phyloP scores from a whole-genome alignment of 2,888 invertebrate species.

The Zhengitettix transpicula region DNA sequence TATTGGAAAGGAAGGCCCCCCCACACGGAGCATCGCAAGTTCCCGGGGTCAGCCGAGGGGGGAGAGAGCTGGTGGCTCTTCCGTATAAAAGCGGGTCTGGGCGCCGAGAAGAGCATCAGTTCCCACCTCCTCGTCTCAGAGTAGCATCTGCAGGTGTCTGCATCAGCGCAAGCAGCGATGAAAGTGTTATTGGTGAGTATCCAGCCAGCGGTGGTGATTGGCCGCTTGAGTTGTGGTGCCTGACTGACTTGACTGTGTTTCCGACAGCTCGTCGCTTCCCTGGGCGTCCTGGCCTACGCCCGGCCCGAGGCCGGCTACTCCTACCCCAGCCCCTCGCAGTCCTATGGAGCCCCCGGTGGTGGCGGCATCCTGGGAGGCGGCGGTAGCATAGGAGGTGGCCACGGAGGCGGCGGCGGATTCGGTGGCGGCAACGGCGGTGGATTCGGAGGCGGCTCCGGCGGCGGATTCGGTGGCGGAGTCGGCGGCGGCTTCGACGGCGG shows the following conservation, averaged over 20 bases:
- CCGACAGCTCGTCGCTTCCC: constrained; percentile 16
- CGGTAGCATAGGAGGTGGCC: constrained; percentile 23
- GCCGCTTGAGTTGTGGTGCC: not conserved
- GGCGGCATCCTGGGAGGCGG: constrained; percentile 19
- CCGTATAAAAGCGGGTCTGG: not conserved
- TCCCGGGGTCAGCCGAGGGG: not conserved
- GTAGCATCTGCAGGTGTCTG: not conserved
- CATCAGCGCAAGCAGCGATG: not conserved
- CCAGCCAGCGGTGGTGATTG: not conserved
- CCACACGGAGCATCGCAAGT: too few species aligned
- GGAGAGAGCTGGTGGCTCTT: not conserved
- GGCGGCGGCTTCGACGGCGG: constrained; percentile 2
- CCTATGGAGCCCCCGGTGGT: constrained; percentile 16
- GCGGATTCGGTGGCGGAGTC: constrained; percentile 3
- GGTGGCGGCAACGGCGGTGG: constrained; percentile 12
- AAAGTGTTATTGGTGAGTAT: not conserved
- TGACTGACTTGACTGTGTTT: not conserved
- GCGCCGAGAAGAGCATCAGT: not conserved
- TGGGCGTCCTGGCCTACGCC: constrained; percentile 16
- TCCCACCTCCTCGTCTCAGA: not conserved
- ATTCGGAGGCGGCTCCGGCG: constrained; percentile 4
- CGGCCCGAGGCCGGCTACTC: constrained; percentile 14
- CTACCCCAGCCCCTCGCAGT: constrained; percentile 8
- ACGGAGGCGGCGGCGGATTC: constrained; percentile 17
- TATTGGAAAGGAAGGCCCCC: too few species aligned